These are phyloP conservation scores for Megaustenia siamemsis DNA, from an alignment of 2,888 invertebrate genomes.

Conservation along the genomic window DNA sequence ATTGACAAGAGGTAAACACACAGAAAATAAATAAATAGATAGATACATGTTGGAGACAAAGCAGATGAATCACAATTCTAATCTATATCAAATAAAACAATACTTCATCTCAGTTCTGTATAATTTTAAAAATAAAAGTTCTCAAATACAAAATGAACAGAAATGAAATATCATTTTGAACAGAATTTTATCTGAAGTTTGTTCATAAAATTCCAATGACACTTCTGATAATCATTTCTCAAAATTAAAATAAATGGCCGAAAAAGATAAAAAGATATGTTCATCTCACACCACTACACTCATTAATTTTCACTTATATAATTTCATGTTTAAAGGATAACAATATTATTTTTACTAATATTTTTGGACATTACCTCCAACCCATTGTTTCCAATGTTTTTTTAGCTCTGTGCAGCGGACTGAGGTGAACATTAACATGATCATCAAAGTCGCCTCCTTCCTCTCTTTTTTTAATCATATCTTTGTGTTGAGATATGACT, in stretches of 20 bases:
- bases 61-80: too few relatives aligned
- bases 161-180: too few relatives aligned
- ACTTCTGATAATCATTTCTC: neutral
- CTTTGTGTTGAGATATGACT: constrained; percentile 53
- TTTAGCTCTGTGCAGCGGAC: constrained; percentile 61
- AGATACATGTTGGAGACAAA: too few relatives aligned
- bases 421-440: constrained; percentile 52
- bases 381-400: constrained; percentile 64
- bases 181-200: too few relatives aligned
- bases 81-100: too few relatives aligned
- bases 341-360: neutral
- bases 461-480: constrained; percentile 45
- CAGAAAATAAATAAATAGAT: too few relatives aligned
- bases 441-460: constrained; percentile 38
- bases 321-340: too few relatives aligned
- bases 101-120: too few relatives aligned
- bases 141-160: too few relatives aligned
- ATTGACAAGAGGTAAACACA: too few relatives aligned
- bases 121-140: too few relatives aligned
- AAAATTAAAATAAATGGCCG: neutral
- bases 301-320: neutral
- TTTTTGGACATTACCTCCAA: constrained; percentile 63
- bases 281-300: neutral
- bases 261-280: neutral
- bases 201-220: neutral